phyloP scores from a whole-genome alignment of 2,113 vertebrate species.

The human (Homo sapiens) region GRCh38 chr12:119101001-119101500 shows the following conservation, averaged over 20 bases:
- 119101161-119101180: not conserved
- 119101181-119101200: not conserved
- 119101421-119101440: not conserved
- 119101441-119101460: not conserved
- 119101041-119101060: not conserved
- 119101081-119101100: not conserved
- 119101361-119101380: too few relatives aligned
- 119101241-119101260: not conserved
- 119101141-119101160: not conserved
- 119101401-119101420: not conserved
- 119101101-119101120: not conserved
- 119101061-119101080: slow-evolving; percentile 36
- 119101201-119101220: fast-evolving
- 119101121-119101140: not conserved
- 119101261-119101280: not conserved
- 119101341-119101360: not conserved
- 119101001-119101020: slow-evolving; percentile 38
- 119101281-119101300: not conserved
- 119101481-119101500: not conserved
- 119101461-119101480: not conserved
- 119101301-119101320: not conserved
- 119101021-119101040: not conserved
- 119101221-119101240: not conserved
- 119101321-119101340: not conserved
- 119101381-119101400: not conserved